Conservation (phyloP, 2,797 vertebrate genomes). For the Acipenser oxyrinchus region DNA sequence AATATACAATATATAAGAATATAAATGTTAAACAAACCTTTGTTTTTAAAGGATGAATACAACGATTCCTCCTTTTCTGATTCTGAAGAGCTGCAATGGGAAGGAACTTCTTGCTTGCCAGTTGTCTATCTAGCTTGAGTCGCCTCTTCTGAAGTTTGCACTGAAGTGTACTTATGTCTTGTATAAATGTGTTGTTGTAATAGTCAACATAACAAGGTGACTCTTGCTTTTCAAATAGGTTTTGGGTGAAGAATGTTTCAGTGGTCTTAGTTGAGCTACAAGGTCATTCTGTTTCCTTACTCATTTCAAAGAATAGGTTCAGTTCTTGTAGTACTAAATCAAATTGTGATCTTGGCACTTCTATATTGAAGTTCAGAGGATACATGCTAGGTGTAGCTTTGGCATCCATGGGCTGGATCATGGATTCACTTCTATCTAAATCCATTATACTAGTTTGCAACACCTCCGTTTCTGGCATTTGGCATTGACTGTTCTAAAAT, state of each 20-base stretch:
- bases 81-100: conserved; percentile 24
- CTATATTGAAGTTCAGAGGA: neutral
- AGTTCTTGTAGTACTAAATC: conserved; percentile 74
- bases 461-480: conserved; percentile 18
- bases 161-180: conserved; percentile 15
- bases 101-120: conserved; percentile 50
- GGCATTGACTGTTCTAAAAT: conserved; percentile 13
- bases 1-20: too few species aligned
- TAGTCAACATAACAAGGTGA: conserved; percentile 19
- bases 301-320: conserved; percentile 67
- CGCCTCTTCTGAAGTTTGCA: conserved; percentile 25
- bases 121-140: conserved; percentile 32
- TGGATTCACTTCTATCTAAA: conserved; percentile 10
- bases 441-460: conserved; percentile 5
- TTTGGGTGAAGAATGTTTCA: conserved; percentile 25
- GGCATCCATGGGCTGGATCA: neutral
- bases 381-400: neutral
- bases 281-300: conserved; percentile 41
- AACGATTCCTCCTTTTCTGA: conserved; percentile 34
- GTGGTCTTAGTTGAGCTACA: conserved; percentile 30
- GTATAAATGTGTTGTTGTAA: conserved; percentile 19
- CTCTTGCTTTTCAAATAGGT: conserved; percentile 24
- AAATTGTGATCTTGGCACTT: conserved; percentile 51
- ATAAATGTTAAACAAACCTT: conserved; percentile 27
- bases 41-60: conserved; percentile 26